Evolutionary conservation across 2,888 invertebrate species (phyloP), one percentile per base, ranked within the genome.

Genomic region (Tetragnatha montana): DNA sequence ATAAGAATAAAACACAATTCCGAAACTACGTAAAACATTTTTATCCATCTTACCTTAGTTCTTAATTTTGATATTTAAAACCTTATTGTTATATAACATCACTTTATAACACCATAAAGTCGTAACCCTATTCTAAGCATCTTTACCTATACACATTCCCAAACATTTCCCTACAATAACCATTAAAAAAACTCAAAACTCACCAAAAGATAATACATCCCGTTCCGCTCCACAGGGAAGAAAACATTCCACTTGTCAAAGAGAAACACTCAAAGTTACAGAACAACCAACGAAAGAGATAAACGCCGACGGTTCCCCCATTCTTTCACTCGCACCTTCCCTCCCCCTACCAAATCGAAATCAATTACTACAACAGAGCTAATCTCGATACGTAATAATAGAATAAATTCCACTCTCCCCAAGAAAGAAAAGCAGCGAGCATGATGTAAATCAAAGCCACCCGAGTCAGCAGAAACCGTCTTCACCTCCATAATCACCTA

Each of bases 381-480:
- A 60, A 4, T 17, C 4, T 60, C 60, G 60, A 4, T 17, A 4
- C 60, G 4, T 10, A 17, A 60, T 4, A 60, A 17, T 60, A 10
- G 4, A 60, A 60, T 60, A 10, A 60, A 60, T 60, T 17, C 60
- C 12, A 60, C 60, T 6, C 4, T 10, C 14, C 7, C 60, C 14
- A 60, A 6, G 1, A 60, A 60, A 60, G 4, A 10, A 60, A 60
- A 60, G n/a, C n/a, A 60, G 14, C 17, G 60, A 60, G 60, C 12
- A 60, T 60, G 60, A 60, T 60, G 60, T 60, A 10, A 60, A 60
- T 60, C 60, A 60, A 60, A 60, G 17, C 60, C 12, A 21, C 73
- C 12, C 10, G 50, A 51, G n/a, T 51, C 49, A 50, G 19, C 76
- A 78, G 50, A 51, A 78, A 78, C 50, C 49, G 19, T 50, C 76